A percentile compares a stretch with the other conserved stretches of the same genome.
Evolutionary conservation across 2,888 invertebrate species (phyloP).

Genomic region (Dolichopus griseipennis): DNA sequence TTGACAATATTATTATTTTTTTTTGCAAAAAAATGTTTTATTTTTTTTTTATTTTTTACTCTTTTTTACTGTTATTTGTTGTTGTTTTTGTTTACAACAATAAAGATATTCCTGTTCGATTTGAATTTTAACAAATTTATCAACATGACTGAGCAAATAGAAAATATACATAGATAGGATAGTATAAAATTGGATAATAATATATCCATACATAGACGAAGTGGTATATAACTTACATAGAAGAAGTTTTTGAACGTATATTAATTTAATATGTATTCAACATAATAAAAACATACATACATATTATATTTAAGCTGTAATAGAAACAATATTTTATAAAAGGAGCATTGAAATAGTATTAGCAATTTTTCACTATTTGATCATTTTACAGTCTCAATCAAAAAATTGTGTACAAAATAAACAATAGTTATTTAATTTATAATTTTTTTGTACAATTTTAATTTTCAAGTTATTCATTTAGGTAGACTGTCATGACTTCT

Average conservation of each 20-base stretch:
- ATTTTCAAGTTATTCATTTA: too few species aligned
- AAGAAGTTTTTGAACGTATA: background rate
- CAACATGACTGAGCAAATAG: background rate
- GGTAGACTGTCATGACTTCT: too few species aligned
- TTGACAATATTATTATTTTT: background rate
- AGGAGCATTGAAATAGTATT: background rate
- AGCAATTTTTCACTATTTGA: background rate
- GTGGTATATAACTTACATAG: background rate
- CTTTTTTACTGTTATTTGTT: background rate
- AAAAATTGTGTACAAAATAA: too few species aligned
- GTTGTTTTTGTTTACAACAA: background rate
- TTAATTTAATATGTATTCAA: background rate
- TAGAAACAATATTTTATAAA: background rate
- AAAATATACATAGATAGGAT: too few species aligned
- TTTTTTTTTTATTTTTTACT: background rate
- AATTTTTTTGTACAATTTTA: too few species aligned
- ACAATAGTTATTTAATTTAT: too few species aligned
- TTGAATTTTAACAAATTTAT: background rate
- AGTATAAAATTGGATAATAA: background rate
- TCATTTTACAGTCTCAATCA: too few species aligned
- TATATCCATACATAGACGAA: background rate
- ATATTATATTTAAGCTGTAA: background rate
- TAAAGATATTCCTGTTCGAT: background rate
- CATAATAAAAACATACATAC: too few species aligned
- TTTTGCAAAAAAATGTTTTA: background rate